These are phyloP conservation scores for Scaptomyza caliginosa DNA, from an alignment of 2,888 invertebrate genomes.

Conservation along the genomic window DNA sequence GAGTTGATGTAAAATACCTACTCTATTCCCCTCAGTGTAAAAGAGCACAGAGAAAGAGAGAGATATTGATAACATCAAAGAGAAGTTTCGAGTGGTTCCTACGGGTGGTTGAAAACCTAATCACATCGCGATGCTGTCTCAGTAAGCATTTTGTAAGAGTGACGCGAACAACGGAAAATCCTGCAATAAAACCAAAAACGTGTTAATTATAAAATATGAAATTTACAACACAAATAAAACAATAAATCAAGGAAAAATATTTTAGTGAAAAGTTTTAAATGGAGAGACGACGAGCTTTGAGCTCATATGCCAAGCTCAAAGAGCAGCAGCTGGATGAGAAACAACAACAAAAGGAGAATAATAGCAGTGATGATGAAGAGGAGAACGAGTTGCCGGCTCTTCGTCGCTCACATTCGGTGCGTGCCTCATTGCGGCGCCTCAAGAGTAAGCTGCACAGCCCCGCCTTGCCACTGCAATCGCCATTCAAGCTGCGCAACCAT, in stretches of 20 bases:
- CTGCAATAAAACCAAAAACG: conserved; percentile 26
- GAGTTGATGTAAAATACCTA: not conserved
- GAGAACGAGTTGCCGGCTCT: conserved; percentile 67
- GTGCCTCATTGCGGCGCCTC: conserved; percentile 88
- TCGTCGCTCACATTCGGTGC: conserved; percentile 88
- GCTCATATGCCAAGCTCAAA: conserved; percentile 71
- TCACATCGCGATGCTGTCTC: conserved; percentile 52
- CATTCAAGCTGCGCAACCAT: conserved; percentile 79
- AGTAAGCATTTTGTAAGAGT: conserved; percentile 53
- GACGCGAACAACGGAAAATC: conserved; percentile 57
- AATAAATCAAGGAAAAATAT: conserved; percentile 4
- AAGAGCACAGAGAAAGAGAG: not conserved
- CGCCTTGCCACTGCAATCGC: conserved; percentile 72
- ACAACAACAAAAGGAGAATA: conserved; percentile 5
- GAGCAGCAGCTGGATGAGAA: conserved; percentile 40
- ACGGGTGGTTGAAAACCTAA: conserved; percentile 37
- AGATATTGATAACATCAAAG: not conserved
- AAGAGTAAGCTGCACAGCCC: conserved; percentile 85
- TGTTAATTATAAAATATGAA: not conserved
- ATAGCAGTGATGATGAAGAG: not conserved
- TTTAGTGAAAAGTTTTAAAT: conserved; percentile 44
- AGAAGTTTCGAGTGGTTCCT: not conserved
- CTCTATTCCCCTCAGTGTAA: not conserved
- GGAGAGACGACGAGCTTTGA: conserved; percentile 77
- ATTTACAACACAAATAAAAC: not conserved